A percentile compares a stretch with the other conserved stretches of the same genome.
Evolutionary conservation across 2,797 vertebrate species (phyloP).

Genomic region (Gouania willdenowi): DNA sequence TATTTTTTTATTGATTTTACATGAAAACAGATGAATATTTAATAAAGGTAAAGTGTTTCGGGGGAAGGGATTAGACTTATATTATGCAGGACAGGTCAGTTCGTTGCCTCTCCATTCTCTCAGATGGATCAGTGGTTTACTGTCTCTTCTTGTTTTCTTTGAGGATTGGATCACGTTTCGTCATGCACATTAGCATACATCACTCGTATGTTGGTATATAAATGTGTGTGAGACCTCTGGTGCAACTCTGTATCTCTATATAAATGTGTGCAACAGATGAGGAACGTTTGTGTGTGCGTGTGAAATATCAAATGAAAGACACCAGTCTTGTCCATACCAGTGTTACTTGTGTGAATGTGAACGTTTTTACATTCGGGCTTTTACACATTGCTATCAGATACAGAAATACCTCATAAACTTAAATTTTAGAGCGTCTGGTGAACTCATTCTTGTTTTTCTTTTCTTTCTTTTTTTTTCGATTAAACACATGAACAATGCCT

Average conservation of each 20-base stretch:
- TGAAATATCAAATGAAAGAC: neutral
- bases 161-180: slow-evolving; percentile 61
- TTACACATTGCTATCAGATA: slow-evolving; percentile 73
- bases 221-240: neutral
- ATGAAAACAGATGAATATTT: slow-evolving; percentile 82
- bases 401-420: slow-evolving; percentile 85
- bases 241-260: neutral
- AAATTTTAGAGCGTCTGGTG: slow-evolving; percentile 68
- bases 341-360: neutral
- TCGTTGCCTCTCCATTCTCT: slow-evolving; percentile 78
- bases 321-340: neutral
- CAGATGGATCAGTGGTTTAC: slow-evolving; percentile 70
- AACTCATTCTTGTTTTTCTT: no score
- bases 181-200: slow-evolving; percentile 72
- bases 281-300: neutral
- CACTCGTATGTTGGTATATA: slow-evolving; percentile 19
- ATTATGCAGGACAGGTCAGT: slow-evolving; percentile 83
- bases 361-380: slow-evolving; percentile 52
- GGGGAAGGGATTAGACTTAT: slow-evolving; percentile 65
- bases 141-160: slow-evolving; percentile 63
- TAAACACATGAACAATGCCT: slow-evolving; percentile 95
- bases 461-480: slow-evolving; percentile 83
- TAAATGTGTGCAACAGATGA: neutral
- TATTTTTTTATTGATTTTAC: slow-evolving; percentile 85
- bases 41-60: slow-evolving; percentile 76